Base-by-base conservation (phyloP, 2,888 invertebrate species). In the Philereme transversata region DNA sequence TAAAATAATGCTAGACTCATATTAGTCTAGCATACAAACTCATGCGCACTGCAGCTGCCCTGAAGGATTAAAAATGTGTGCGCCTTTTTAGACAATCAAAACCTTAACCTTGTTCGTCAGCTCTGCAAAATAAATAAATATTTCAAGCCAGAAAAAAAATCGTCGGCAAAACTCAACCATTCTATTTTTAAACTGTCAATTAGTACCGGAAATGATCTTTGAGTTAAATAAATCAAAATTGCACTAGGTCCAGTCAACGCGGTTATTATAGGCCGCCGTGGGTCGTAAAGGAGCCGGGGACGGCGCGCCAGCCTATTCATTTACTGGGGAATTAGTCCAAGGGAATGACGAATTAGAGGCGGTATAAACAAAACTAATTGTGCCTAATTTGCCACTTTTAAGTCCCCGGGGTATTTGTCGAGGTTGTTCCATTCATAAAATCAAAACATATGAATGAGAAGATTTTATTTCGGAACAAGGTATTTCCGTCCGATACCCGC, bases 171-270 rank as follows among this genome's bases (percentile, higher is more conserved):
- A 38, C 44, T 49, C 44, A 49, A 58, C 52, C 52, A 5, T 49
- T 62, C 35, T 46, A 54, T 57, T 64, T 22, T 59, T 59, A 82
- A 86, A 82, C 77, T 74, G 78, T 79, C 84, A 82, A 83, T 89
- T 87, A 83, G 75, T 80, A 82, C 88, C 90, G 91, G 91, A 91
- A 90, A 90, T 82, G 82, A 79, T 75, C 79, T 73, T 75, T 79
- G 82, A 77, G 76, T 79, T 78, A 86, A 87, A 90, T 90, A 89
- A 90, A 90, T 91, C 89, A 90, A 90, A 91, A 90, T 90, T 90
- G 84, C 85, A 88, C 87, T 76, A 76, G 74, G 64, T 62, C 60
- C 67, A 58, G 69, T 77, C 77, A 77, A 77, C 75, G 72, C 67
- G 67, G 74, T 77, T 76, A 86, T 87, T 87, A 45, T 4, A 84